These are phyloP conservation scores for Dreissena rostriformis DNA, from an alignment of 1,140 invertebrate species.

Conservation along the genomic window DNA sequence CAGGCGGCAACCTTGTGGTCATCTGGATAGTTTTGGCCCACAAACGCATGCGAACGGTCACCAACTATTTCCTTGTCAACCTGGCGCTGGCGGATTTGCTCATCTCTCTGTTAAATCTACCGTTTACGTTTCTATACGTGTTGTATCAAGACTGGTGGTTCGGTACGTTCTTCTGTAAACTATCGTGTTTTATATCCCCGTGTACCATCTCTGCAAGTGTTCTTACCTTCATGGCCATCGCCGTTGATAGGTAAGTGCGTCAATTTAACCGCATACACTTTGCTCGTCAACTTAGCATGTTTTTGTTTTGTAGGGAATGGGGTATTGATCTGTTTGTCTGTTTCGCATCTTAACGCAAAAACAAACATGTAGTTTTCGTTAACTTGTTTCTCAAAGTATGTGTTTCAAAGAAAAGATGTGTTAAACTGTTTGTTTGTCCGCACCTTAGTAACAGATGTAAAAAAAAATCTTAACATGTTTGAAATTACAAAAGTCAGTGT, in stretches of 20 bases:
- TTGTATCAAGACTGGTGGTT: slow-evolving; percentile 90
- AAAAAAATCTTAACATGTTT: no score
- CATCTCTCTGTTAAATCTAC: slow-evolving; percentile 95
- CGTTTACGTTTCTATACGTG: slow-evolving; percentile 97
- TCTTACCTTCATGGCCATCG: slow-evolving; percentile 97
- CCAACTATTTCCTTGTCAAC: slow-evolving; percentile 98
- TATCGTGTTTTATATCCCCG: slow-evolving; percentile 94
- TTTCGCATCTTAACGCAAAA: no score
- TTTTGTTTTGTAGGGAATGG: no score
- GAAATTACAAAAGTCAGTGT: no score
- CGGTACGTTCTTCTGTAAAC: slow-evolving; percentile 90
- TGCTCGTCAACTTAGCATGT: no score
- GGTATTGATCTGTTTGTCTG: no score
- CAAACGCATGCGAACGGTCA: slow-evolving; percentile 95
- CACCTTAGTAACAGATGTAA: no score
- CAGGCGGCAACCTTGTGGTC: slow-evolving; percentile 95
- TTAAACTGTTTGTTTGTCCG: no score
- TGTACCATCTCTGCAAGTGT: slow-evolving; percentile 94
- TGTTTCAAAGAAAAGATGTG: no score
- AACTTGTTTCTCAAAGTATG: no score
- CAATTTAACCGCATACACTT: no score
- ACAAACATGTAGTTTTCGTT: no score
- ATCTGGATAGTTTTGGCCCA: slow-evolving; percentile 96
- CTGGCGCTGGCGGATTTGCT: slow-evolving; percentile 95
- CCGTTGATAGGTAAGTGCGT: slow-evolving; percentile 96